These are phyloP conservation scores for Abscondita cerata DNA, from an alignment of 2,888 invertebrate species.

Conservation along the genomic window DNA sequence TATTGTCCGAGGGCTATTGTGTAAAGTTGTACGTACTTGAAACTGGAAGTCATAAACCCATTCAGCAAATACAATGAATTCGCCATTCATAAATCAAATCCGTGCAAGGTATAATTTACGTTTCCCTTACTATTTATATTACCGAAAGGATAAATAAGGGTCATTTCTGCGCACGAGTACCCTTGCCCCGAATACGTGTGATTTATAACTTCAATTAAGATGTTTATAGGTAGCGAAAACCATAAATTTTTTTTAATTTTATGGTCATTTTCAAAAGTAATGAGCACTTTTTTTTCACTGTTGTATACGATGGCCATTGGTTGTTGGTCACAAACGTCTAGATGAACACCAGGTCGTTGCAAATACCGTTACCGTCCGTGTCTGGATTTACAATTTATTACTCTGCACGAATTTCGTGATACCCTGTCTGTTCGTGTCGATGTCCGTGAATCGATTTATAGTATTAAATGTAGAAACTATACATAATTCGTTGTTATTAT, in stretches of 20 bases:
- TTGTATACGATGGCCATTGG: conserved; percentile 19
- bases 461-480: no score
- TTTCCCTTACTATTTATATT: conserved; percentile 13
- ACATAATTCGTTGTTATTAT: no score
- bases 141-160: not conserved
- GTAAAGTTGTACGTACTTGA: conserved; percentile 7
- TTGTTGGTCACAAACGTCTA: conserved; percentile 32
- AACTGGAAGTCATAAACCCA: conserved; percentile 17
- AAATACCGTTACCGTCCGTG: conserved; percentile 27
- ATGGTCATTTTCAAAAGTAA: not conserved
- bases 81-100: conserved; percentile 25
- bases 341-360: conserved; percentile 24
- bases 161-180: not conserved
- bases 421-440: conserved; percentile 5
- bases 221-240: not conserved
- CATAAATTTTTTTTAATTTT: not conserved
- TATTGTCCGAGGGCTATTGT: conserved; percentile 25
- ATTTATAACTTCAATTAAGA: not conserved
- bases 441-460: not conserved
- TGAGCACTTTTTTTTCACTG: not conserved
- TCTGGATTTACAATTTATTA: conserved; percentile 31
- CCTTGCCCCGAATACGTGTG: not conserved
- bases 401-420: conserved; percentile 28
- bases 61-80: conserved; percentile 7
- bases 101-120: conserved; percentile 20